Base-by-base conservation (phyloP, 1,140 invertebrate species). In the Wasmannia auropunctata region DNA sequence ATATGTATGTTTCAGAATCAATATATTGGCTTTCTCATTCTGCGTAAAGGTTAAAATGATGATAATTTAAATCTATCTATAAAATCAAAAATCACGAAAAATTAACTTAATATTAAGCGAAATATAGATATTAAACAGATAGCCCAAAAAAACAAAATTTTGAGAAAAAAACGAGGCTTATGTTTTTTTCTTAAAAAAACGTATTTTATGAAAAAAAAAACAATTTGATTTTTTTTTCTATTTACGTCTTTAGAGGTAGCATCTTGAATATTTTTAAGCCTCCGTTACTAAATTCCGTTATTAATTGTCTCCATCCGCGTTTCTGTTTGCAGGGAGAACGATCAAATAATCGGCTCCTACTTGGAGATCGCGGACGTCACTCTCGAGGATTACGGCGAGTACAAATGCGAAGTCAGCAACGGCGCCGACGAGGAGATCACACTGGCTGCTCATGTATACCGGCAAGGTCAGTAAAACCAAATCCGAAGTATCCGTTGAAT, bases 281-380 rank as follows among this genome's bases (percentile, higher is more conserved):
- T 8, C 11, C 11, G 22, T 37, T 37, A 56, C 37, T 34, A 22
- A 34, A 65, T 14, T 67, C 14, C 14, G 14, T 56, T 58, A 19
- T 25, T 54, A 16, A 34, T 34, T 19, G 37, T 3, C 10, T n/a
- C 25, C 22, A 16, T n/a, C 16, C 60, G 6, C n/a, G 19, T 77
- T 63, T 65, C 28, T 37, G n/a, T 25, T 87, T 54, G 22, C 95
- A 97, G 97, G 77, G 97, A 97, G 87, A 96, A 96, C 85, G 95
- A 96, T 37, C 96, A 97, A 91, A 97, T 97, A 67, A 95, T 97
- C 81, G 97, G 97, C 1, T 96, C 97, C 31, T 97, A 97, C 91
- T 93, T 97, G 90, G 95, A 95, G 67, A 96, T 97, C 75, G 95
- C 96, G 43, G 94, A 95, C 49, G 95, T 97, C 54, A 93, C 94